phyloP scores from a whole-genome alignment of 1,140 invertebrate species.

The Polyergus mexicanus region DNA sequence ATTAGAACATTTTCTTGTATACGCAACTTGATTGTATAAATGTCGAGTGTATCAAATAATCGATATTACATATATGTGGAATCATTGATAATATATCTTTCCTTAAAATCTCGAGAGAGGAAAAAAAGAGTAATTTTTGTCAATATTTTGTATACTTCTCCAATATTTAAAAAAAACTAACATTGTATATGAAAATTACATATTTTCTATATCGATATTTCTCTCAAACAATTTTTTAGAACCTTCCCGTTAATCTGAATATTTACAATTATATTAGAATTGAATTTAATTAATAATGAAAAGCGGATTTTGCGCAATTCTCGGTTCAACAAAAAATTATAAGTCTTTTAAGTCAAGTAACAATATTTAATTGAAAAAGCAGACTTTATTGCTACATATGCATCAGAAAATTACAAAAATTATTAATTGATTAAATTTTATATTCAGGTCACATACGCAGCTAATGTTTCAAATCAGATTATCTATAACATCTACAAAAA shows the following conservation, averaged over 20 bases:
- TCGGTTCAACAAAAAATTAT: neutral
- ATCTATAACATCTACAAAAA: too few relatives aligned
- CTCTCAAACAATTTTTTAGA: neutral
- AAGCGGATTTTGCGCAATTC: neutral
- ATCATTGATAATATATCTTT: constrained; percentile 1
- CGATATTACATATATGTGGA: constrained; percentile 30
- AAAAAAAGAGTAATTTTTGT: neutral
- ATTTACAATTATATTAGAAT: neutral
- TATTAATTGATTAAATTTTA: neutral
- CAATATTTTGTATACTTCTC: too few relatives aligned
- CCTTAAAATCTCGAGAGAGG: too few relatives aligned
- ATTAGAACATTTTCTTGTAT: neutral
- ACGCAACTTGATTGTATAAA: neutral
- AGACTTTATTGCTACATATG: neutral
- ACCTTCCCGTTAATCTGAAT: neutral
- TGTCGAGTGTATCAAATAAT: constrained; percentile 10
- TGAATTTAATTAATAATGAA: neutral
- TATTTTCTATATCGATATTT: neutral
- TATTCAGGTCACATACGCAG: too few relatives aligned
- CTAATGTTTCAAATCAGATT: neutral
- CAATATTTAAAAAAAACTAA: neutral
- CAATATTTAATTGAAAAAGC: constrained; percentile 6
- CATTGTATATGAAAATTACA: neutral
- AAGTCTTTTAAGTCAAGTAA: neutral
- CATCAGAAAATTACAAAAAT: neutral